Evolutionary conservation across 2,113 vertebrate species (phyloP), one percentile per base, ranked within the genome.

Genomic region (Conger conger): DNA sequence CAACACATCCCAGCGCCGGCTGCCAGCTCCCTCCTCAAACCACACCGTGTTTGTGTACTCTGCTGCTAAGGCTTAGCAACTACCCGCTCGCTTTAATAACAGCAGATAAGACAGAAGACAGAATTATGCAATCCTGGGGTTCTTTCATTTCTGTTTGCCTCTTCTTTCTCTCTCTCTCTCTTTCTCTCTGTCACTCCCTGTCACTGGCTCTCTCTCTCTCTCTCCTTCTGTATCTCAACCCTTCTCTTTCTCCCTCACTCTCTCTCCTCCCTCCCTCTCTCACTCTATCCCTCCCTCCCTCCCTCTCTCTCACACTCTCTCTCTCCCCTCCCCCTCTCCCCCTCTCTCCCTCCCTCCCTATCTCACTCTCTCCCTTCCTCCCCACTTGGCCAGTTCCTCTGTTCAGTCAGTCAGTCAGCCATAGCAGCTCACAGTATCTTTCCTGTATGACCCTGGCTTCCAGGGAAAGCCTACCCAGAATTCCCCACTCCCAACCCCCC

Each of bases 161-260:
- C 90, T 89, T 88, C 93, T 94, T 95, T 92, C 92, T 86, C 50
- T 11, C 33, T 87, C 87, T 82, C 38, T 68, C 76, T 79, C 73
- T 81, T 79, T 81, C 36, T 36, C 33, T 33, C 81, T 60, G 40
- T 13, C 2, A 79, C 5, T 84, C n/a, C 84, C 60, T 84, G 86
- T 50, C 86, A 86, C 78, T 16, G 86, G 88, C 87, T 85, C 89
- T 89, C 80, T 82, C 77, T 82, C 18, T 79, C n/a, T n/a, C n/a
- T n/a, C n/a, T n/a, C n/a, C n/a, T n/a, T n/a, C n/a, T n/a, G n/a
- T n/a, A n/a, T 89, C 93, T 94, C 96, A 92, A 93, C 84, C 50
- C 16, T 23, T 87, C 86, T 63, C 37, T 42, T 76, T 63, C 81
- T 76, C 45, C 38, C 53, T 53, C 33, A 35, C 81, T 76, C 42